Percentiles rank a stretch among this genome's conserved stretches.
Conservation (phyloP, 1,140 invertebrate genomes). For the Megathymus violae region DNA sequence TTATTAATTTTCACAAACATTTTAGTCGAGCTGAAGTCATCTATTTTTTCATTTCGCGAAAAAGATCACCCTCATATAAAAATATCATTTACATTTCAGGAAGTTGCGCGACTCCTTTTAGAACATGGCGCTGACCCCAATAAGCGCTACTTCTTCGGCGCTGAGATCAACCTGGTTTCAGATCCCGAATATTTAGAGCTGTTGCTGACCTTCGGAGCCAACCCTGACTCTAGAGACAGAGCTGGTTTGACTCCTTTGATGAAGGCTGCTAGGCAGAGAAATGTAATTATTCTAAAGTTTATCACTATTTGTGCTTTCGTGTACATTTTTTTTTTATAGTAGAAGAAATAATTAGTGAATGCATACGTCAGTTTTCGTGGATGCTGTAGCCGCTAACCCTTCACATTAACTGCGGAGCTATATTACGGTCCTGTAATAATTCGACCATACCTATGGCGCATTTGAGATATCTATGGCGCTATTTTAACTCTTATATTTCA, state of each 20-base stretch:
- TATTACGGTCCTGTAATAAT: no score
- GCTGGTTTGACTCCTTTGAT: constrained; percentile 94
- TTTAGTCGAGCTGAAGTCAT: no score
- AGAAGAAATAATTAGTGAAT: no score
- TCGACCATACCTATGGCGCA: no score
- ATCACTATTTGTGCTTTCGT: not conserved
- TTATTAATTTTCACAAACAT: no score
- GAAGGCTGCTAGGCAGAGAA: constrained; percentile 91
- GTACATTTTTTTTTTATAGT: no score
- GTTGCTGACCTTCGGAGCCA: constrained; percentile 92
- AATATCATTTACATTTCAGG: constrained; percentile 53
- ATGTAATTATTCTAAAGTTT: constrained; percentile 78
- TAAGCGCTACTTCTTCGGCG: constrained; percentile 94
- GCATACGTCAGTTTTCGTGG: no score
- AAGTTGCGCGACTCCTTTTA: constrained; percentile 87
- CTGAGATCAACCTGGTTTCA: constrained; percentile 94
- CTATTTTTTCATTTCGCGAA: no score
- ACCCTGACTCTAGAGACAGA: constrained; percentile 93
- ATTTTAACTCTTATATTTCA: no score
- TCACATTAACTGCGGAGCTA: no score
- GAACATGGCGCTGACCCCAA: constrained; percentile 90
- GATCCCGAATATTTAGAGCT: constrained; percentile 93
- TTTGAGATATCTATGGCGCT: no score
- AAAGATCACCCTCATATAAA: not conserved
- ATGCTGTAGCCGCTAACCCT: no score